Evolutionary conservation across 2,888 invertebrate species (phyloP), one percentile per base, ranked within the genome.

Genomic region (Elysia crispata): DNA sequence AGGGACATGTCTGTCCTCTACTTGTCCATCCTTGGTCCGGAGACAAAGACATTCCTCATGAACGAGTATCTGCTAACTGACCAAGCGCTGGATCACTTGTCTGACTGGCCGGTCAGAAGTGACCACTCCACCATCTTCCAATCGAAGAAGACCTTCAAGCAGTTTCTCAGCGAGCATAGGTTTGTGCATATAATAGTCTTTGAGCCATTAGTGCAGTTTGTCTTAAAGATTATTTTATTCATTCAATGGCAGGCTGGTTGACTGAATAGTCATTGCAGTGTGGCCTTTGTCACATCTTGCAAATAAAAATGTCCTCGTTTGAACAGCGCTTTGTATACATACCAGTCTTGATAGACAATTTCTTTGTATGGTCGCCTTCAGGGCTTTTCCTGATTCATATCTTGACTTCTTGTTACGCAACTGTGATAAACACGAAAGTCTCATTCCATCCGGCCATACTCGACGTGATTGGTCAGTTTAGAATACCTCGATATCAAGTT

Each of bases 1-100:
- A 80, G 88, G 23, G 88, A 88, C 81, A 87, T 88, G 87, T 86
- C 86, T 31, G 86, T 86, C 30, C 73, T 88, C 20, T 87, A 87
- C 60, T 83, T 86, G 13, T 86, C 85, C 67, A 84, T 83, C 50
- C 83, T 87, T n/a, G 87, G 88, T 3, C 87, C 87, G 11, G 86
- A 86, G 60, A 87, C 88, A 8, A 87, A 86, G 70, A 81, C 85
- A 1, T 87, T 88, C 70, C 83, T 88, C 6, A 73, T 86, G 28
- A 83, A 84, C 13, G 85, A 87, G 60, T 88, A 87, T 54, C 82
- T 85, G 20, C 81, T 83, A 18, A 88, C 88, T 13, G 88, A 88
- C 76, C 84, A 85, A 66, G 86, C 86, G 0, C 81, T 88, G 15
- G 84, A 85, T 62, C 80, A 84, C 23, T 80, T 88, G 1, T 85